Evolutionary conservation across 2,113 vertebrate species (phyloP).

Genomic region (Pelobates fuscus): DNA sequence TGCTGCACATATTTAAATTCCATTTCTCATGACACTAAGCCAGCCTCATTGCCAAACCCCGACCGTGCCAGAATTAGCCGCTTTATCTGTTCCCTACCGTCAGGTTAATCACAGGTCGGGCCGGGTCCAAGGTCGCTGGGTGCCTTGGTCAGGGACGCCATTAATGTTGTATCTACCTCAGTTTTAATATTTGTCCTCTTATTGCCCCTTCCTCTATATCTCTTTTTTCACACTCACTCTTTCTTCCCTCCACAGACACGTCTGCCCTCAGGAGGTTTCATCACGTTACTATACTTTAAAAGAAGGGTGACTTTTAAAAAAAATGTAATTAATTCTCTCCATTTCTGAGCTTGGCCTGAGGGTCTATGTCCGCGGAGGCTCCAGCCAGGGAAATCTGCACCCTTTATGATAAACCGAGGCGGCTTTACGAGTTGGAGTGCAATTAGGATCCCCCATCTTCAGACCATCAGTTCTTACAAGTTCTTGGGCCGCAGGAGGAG

Average conservation of each 20-base stretch:
- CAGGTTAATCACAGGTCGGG: no score
- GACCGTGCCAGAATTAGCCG: no score
- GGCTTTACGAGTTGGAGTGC: conserved; percentile 69
- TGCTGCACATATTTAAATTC: no score
- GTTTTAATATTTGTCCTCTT: conserved; percentile 22
- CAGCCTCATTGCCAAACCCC: no score
- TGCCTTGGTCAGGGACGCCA: no score
- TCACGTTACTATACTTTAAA: conserved; percentile 69
- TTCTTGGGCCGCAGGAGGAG: conserved; percentile 27
- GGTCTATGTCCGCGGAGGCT: conserved; percentile 81
- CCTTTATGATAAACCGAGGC: conserved; percentile 95
- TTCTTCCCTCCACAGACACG: conserved; percentile 48
- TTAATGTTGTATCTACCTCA: not conserved
- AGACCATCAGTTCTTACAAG: conserved; percentile 47
- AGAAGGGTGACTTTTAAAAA: conserved; percentile 75
- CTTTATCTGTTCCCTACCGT: no score
- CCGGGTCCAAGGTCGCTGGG: no score
- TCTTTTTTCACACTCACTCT: conserved; percentile 48
- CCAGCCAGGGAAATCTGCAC: conserved; percentile 93
- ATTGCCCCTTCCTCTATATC: conserved; percentile 39
- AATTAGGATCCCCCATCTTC: conserved; percentile 63
- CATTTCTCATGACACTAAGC: no score
- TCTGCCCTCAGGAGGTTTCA: conserved; percentile 55
- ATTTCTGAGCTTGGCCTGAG: conserved; percentile 90
- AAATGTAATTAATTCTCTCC: conserved; percentile 99